Conservation (phyloP, 2,113 vertebrate species). For the Catharus minimus region DNA sequence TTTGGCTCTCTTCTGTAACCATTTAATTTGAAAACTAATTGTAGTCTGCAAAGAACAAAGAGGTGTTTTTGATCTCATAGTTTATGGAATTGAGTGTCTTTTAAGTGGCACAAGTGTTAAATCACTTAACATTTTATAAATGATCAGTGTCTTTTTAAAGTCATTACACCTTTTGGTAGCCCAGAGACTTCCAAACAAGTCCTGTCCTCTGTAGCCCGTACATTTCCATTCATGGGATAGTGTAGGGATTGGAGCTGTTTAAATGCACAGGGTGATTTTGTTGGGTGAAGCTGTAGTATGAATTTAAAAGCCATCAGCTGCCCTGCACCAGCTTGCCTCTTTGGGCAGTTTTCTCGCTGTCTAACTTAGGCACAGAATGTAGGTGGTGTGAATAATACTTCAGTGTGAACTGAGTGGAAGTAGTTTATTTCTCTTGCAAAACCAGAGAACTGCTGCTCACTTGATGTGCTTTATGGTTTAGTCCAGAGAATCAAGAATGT, state of each 20-base stretch:
- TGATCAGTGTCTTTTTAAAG: background rate
- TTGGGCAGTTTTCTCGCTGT: constrained; percentile 49
- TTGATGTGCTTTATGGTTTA: background rate
- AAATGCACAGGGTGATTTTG: background rate
- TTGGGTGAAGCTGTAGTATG: background rate
- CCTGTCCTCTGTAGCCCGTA: background rate
- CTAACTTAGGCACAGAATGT: constrained; percentile 55
- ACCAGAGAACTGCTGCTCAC: constrained; percentile 15
- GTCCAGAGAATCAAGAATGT: background rate
- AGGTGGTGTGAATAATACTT: constrained; percentile 60
- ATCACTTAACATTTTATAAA: background rate
- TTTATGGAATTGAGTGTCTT: background rate
- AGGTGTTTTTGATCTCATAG: background rate
- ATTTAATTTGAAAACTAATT: background rate
- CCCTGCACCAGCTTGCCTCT: constrained; percentile 49
- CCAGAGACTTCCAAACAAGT: background rate
- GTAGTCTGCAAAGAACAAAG: background rate
- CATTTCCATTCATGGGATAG: background rate
- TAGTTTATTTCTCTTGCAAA: constrained; percentile 31
- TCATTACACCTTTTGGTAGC: background rate
- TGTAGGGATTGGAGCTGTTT: background rate
- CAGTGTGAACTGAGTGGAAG: constrained; percentile 25
- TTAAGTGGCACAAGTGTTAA: background rate
- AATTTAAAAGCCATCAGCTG: constrained; percentile 43
- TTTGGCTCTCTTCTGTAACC: background rate